These are phyloP conservation scores for Pangasius larnaudii DNA, from an alignment of 2,797 vertebrate genomes.

Conservation along the genomic window DNA sequence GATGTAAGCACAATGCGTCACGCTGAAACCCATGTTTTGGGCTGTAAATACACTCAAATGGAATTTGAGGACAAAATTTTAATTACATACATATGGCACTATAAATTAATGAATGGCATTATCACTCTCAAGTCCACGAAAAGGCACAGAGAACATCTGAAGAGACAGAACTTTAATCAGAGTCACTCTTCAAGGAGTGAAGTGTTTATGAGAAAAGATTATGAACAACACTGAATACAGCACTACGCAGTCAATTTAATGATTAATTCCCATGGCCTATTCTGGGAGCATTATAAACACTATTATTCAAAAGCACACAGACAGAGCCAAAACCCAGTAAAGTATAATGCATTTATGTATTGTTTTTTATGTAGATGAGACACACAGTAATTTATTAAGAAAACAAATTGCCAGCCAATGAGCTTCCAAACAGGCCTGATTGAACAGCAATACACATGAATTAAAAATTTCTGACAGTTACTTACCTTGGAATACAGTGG, in stretches of 20 bases:
- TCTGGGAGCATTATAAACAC: not conserved
- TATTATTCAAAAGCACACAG: not conserved
- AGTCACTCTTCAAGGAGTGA: not conserved
- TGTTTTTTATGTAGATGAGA: not conserved
- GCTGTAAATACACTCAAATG: not conserved
- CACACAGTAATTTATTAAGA: not conserved
- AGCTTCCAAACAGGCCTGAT: not conserved
- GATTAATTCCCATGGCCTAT: not conserved
- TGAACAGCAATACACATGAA: not conserved
- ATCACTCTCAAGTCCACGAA: not conserved
- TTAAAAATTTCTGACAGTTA: not conserved
- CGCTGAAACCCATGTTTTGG: not conserved
- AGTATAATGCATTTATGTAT: not conserved
- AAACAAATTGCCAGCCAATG: not conserved
- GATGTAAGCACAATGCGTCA: not conserved
- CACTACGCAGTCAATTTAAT: not conserved
- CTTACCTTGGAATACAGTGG: not conserved
- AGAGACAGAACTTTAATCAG: not conserved
- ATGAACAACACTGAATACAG: not conserved
- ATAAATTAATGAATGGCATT: not conserved
- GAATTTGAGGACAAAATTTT: not conserved
- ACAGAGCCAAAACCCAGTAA: not conserved
- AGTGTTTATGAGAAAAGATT: not conserved
- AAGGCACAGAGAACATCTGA: not conserved
- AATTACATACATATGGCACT: not conserved